phyloP scores from a whole-genome alignment of 2,797 vertebrate species.

The Chanos chanos region DNA sequence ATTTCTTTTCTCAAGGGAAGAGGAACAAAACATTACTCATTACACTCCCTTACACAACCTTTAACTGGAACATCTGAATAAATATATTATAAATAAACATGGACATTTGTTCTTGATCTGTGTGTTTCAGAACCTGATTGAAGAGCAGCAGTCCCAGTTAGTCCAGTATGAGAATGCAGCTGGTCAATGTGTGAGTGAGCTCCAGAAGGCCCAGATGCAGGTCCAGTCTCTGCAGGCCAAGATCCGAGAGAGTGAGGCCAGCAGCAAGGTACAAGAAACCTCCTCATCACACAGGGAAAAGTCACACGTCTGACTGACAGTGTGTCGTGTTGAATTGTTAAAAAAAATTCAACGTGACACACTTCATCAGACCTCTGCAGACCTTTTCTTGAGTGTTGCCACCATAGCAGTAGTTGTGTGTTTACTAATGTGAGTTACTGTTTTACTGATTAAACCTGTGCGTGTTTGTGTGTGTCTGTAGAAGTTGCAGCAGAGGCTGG shows the following conservation, averaged over 20 bases:
- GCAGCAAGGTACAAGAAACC: conserved; percentile 77
- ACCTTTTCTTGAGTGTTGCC: conserved; percentile 7
- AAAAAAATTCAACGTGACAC: too few relatives aligned
- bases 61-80: too few relatives aligned
- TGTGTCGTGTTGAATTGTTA: not conserved
- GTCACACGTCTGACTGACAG: not conserved
- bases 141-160: conserved; percentile 63
- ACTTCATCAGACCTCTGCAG: too few relatives aligned
- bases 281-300: not conserved
- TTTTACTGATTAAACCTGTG: conserved; percentile 2
- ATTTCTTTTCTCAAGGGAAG: too few relatives aligned
- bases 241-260: conserved; percentile 72
- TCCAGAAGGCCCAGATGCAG: conserved; percentile 71
- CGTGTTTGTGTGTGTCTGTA: conserved; percentile 45
- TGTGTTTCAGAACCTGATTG: conserved; percentile 65
- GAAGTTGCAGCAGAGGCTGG: conserved; percentile 82
- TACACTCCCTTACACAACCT: too few relatives aligned
- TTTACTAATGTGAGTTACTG: not conserved
- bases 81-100: not conserved
- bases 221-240: conserved; percentile 71
- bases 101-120: not conserved
- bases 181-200: conserved; percentile 59
- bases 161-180: conserved; percentile 57
- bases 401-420: not conserved
- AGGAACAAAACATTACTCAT: too few relatives aligned